A percentile compares a stretch with the other conserved stretches of the same genome.
phyloP scores from a whole-genome alignment of 1,140 invertebrate species.

The Aleiodes sp. region DNA sequence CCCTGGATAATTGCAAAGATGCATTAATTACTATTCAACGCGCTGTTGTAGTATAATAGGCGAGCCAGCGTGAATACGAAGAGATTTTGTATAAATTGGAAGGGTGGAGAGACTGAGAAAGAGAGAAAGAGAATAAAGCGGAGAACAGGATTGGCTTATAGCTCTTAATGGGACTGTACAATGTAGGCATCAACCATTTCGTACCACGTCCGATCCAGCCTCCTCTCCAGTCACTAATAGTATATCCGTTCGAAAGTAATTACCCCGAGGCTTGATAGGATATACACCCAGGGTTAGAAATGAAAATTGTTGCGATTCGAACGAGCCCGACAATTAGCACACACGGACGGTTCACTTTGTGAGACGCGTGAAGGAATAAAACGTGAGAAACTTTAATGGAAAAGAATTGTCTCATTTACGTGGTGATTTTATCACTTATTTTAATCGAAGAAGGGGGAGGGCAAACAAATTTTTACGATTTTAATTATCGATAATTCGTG shows the following conservation, averaged over 20 bases:
- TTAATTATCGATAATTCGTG: not conserved
- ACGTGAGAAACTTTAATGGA: constrained; percentile 15
- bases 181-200: not conserved
- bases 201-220: not conserved
- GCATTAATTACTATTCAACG: constrained; percentile 26
- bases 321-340: constrained; percentile 28
- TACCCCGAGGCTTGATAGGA: constrained; percentile 39
- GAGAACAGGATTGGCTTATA: constrained; percentile 18
- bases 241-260: constrained; percentile 49
- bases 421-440: not conserved
- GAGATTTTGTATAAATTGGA: constrained; percentile 7
- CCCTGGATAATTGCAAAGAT: constrained; percentile 24
- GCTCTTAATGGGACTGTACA: not conserved
- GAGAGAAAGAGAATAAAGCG: not conserved
- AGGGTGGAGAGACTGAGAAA: constrained; percentile 7
- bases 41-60: constrained; percentile 9
- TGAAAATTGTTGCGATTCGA: constrained; percentile 32
- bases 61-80: constrained; percentile 6
- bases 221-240: constrained; percentile 47
- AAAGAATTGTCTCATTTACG: not conserved
- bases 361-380: not conserved
- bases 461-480: not conserved
- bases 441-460: too few species aligned
- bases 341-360: not conserved
- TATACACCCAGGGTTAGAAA: constrained; percentile 18